These are phyloP conservation scores for Cavia porcellus DNA, from an alignment of 2,113 vertebrate genomes.

Conservation along the genomic window DNA sequence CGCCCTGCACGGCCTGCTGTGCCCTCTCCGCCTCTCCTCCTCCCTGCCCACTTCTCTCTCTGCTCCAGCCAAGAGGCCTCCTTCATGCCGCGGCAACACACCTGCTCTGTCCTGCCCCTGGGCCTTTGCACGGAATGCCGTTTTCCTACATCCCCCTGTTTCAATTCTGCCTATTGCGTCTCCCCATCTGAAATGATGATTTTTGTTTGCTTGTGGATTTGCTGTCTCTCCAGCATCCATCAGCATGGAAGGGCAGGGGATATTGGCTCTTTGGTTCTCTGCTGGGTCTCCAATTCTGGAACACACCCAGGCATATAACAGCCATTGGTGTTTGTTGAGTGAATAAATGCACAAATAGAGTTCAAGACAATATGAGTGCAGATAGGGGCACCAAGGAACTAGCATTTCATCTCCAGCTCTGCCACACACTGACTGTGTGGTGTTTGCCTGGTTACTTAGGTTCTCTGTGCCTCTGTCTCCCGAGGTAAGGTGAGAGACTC, in stretches of 20 bases:
- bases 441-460: background rate
- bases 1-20: fast-evolving
- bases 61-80: background rate
- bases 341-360: background rate
- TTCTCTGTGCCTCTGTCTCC: background rate
- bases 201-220: background rate
- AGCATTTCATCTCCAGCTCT: background rate
- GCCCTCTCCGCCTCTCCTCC: fast-evolving
- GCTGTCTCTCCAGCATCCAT: background rate
- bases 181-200: background rate
- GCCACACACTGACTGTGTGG: background rate
- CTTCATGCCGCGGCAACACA: background rate
- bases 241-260: background rate
- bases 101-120: background rate
- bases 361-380: background rate
- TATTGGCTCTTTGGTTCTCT: background rate
- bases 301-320: background rate
- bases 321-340: background rate
- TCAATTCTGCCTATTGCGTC: background rate
- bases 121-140: background rate
- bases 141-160: background rate
- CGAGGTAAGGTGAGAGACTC: background rate
- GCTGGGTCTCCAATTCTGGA: background rate
- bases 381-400: background rate
- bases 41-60: background rate